phyloP scores from a whole-genome alignment of 2,113 vertebrate genomes.

The Lates calcarifer region DNA sequence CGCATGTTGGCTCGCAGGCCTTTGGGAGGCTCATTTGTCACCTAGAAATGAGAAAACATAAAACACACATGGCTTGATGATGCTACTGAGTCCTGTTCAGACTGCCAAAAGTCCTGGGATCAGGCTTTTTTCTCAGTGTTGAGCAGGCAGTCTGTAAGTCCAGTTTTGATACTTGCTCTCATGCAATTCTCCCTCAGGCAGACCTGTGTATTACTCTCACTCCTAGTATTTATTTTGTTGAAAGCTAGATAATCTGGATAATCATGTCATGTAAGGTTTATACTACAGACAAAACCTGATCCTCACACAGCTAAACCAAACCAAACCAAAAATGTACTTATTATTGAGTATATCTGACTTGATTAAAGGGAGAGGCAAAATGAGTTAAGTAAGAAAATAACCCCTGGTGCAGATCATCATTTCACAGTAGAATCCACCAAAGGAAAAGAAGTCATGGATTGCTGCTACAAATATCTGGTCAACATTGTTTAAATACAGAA shows the following conservation, averaged over 20 bases:
- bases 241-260: not conserved
- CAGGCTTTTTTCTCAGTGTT: not conserved
- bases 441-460: not conserved
- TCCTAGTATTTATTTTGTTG: not conserved
- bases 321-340: too few species aligned
- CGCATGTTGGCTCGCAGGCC: conserved; percentile 87
- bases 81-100: too few species aligned
- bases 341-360: not conserved
- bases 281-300: not conserved
- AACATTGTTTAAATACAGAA: not conserved
- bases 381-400: not conserved
- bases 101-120: too few species aligned
- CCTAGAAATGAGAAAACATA: conserved; percentile 65
- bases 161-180: not conserved
- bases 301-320: not conserved
- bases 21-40: conserved; percentile 89
- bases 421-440: not conserved
- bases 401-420: not conserved
- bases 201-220: not conserved
- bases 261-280: not conserved
- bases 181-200: not conserved
- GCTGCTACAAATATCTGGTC: not conserved
- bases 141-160: too few species aligned
- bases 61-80: not conserved
- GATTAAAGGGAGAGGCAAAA: not conserved